Evolutionary conservation across 2,888 invertebrate species (phyloP).

Genomic region (Ichneumoninae sp.): DNA sequence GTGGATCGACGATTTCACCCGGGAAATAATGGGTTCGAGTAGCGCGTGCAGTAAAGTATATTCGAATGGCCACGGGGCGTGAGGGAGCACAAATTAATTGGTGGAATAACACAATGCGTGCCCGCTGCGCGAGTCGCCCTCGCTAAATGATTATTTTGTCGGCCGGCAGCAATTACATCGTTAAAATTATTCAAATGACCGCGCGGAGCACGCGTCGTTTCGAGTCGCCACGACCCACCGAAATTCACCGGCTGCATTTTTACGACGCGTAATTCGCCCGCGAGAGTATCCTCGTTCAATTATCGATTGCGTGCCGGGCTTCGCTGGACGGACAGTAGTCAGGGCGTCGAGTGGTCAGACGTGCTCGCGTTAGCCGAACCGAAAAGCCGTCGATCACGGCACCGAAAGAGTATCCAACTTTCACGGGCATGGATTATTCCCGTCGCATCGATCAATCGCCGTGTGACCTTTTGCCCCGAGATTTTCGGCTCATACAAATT

Average conservation of each 20-base stretch:
- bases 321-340: slow-evolving; percentile 42
- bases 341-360: slow-evolving; percentile 55
- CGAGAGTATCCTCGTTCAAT: slow-evolving; percentile 3
- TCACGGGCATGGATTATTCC: slow-evolving; percentile 30
- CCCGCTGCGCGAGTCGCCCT: slow-evolving; percentile 23
- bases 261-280: slow-evolving; percentile 47
- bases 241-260: slow-evolving; percentile 47
- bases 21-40: slow-evolving; percentile 54
- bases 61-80: slow-evolving; percentile 42
- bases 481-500: slow-evolving; percentile 43
- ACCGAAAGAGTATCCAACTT: slow-evolving; percentile 35
- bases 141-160: slow-evolving; percentile 71
- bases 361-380: slow-evolving; percentile 1
- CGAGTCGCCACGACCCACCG: slow-evolving; percentile 44
- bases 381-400: slow-evolving; percentile 26
- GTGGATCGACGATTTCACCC: slow-evolving; percentile 19
- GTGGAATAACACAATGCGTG: slow-evolving; percentile 36
- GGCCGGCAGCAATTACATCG: slow-evolving; percentile 56
- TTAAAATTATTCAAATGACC: slow-evolving; percentile 46
- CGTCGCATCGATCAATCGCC: slow-evolving; percentile 40
- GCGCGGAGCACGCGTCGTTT: slow-evolving; percentile 28
- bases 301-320: slow-evolving; percentile 33
- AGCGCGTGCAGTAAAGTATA: slow-evolving; percentile 54
- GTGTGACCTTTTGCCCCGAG: slow-evolving; percentile 46
- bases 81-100: slow-evolving; percentile 55